phyloP scores from a whole-genome alignment of 2,113 vertebrate genomes.

The human region GRCh38 chr1:41041501-41042000 shows the following conservation, averaged over 20 bases:
- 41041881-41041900: background rate
- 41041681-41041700: constrained; percentile 2
- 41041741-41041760: constrained; percentile 10
- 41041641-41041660: background rate
- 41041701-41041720: background rate
- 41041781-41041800: background rate
- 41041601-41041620: background rate
- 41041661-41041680: background rate
- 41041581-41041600: background rate
- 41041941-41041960: background rate
- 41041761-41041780: background rate
- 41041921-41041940: background rate
- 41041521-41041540: background rate
- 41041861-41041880: background rate
- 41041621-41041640: background rate
- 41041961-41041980: background rate
- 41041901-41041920: background rate
- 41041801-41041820: background rate
- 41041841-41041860: background rate
- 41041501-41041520: background rate
- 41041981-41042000: no score
- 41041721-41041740: background rate
- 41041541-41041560: background rate
- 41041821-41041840: background rate
- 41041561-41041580: background rate